Conservation (phyloP, 2,888 invertebrate genomes). For the Athetis lepigone region DNA sequence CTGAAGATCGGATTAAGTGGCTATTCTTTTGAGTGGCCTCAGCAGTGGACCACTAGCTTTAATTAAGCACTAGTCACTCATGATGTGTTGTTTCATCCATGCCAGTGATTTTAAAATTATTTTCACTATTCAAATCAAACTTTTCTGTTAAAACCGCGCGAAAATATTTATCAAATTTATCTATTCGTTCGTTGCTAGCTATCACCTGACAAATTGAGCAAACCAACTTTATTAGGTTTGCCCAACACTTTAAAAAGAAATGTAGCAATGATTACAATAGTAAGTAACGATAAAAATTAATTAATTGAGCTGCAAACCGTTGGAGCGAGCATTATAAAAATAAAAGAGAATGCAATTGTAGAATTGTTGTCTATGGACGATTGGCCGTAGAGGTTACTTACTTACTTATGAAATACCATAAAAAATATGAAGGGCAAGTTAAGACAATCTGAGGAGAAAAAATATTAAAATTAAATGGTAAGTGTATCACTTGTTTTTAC, state of each 20-base stretch:
- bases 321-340: constrained; percentile 47
- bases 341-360: constrained; percentile 32
- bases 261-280: constrained; percentile 37
- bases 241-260: constrained; percentile 21
- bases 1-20: too few species aligned
- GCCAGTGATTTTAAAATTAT: too few species aligned
- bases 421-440: constrained; percentile 42
- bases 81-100: too few species aligned
- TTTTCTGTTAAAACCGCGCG: background rate
- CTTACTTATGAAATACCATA: constrained; percentile 49
- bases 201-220: background rate
- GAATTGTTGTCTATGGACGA: constrained; percentile 34
- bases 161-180: background rate
- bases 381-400: constrained; percentile 51
- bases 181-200: background rate
- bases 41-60: too few species aligned
- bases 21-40: too few species aligned
- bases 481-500: background rate
- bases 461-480: background rate
- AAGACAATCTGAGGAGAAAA: constrained; percentile 16
- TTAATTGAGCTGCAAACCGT: constrained; percentile 37
- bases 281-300: constrained; percentile 42
- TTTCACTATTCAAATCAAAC: too few species aligned
- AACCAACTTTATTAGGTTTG: constrained; percentile 17
- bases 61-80: too few species aligned